phyloP scores from a whole-genome alignment of 2,888 invertebrate genomes.

The Cephonodes hylas region DNA sequence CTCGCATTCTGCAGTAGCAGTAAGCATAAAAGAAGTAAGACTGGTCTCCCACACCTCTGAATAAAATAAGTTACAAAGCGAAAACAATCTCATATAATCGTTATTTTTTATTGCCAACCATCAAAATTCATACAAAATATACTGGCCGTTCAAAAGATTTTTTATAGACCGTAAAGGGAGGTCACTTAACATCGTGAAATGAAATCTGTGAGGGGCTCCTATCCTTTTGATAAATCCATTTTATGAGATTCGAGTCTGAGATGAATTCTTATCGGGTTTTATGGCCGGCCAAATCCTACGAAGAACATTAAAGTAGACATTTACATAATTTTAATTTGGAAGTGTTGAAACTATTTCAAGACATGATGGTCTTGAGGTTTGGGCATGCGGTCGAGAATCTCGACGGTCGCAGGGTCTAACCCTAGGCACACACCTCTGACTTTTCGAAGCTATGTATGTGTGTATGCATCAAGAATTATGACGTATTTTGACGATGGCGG shows the following conservation, averaged over 20 bases:
- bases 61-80: background rate
- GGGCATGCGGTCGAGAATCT: no score
- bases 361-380: background rate
- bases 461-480: no score
- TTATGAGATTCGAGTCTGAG: conserved; percentile 28
- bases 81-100: background rate
- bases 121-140: conserved; percentile 34
- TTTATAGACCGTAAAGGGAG: conserved; percentile 64
- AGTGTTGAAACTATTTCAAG: background rate
- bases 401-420: no score
- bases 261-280: conserved; percentile 31
- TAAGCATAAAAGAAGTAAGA: no score
- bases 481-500: no score
- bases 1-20: no score
- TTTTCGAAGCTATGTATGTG: no score
- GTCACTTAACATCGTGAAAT: conserved; percentile 57
- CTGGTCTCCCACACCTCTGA: background rate
- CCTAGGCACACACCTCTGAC: no score
- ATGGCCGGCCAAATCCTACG: conserved; percentile 17
- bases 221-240: conserved; percentile 17
- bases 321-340: conserved; percentile 1
- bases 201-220: background rate
- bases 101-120: conserved; percentile 7
- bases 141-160: conserved; percentile 50
- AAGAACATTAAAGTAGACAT: background rate